Percentiles rank a stretch among this genome's conserved stretches.
These are phyloP conservation scores for Gandaritis pyraliata DNA, from an alignment of 2,888 invertebrate species.

Conservation along the genomic window DNA sequence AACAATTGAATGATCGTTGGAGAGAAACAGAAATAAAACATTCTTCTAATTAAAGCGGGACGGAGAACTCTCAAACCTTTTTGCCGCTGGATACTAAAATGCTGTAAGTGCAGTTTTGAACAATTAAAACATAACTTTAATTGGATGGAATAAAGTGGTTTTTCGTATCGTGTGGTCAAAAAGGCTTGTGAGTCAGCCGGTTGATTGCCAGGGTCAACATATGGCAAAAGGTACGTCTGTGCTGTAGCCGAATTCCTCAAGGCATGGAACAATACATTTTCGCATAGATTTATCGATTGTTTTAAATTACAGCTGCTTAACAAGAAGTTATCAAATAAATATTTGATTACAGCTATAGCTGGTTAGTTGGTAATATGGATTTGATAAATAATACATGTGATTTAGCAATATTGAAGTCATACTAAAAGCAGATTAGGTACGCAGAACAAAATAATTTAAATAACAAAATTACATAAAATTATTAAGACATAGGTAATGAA, in stretches of 20 bases:
- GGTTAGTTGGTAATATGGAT: neutral
- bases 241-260: conserved; percentile 41
- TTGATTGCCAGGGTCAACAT: conserved; percentile 81
- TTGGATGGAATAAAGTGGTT: conserved; percentile 32
- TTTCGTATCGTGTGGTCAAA: conserved; percentile 37
- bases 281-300: conserved; percentile 35
- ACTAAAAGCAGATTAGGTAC: too few species aligned
- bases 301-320: conserved; percentile 26
- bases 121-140: conserved; percentile 42
- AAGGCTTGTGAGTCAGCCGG: conserved; percentile 49
- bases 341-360: conserved; percentile 1
- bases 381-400: neutral
- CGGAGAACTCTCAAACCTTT: conserved; percentile 50
- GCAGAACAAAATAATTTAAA: neutral
- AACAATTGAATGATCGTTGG: conserved; percentile 71
- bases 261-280: conserved; percentile 36
- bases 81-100: conserved; percentile 37
- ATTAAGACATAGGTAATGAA: too few species aligned
- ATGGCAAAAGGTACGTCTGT: conserved; percentile 70
- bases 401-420: neutral
- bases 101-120: conserved; percentile 47
- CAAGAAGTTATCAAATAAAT: conserved; percentile 19
- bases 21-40: conserved; percentile 75
- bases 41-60: conserved; percentile 67
- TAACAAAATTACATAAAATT: neutral